A percentile compares a stretch with the other conserved stretches of the same genome.
phyloP scores from a whole-genome alignment of 1,140 invertebrate species.

The Planococcus citri region DNA sequence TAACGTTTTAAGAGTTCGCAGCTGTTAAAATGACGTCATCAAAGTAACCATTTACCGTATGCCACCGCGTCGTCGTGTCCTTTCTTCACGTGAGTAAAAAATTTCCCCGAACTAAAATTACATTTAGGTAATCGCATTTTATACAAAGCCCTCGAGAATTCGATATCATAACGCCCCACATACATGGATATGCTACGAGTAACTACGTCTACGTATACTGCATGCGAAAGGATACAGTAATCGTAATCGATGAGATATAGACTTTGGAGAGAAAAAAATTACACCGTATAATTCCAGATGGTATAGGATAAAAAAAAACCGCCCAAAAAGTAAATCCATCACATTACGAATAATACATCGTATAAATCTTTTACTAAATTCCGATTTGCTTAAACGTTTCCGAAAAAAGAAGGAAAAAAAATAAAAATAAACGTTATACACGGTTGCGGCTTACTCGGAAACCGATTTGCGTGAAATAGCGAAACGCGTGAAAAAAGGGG shows the following conservation, averaged over 20 bases:
- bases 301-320: background rate
- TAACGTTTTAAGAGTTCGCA: background rate
- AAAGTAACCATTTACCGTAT: background rate
- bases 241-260: background rate
- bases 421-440: conserved; percentile 15
- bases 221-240: too few species aligned
- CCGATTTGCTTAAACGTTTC: conserved; percentile 9
- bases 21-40: conserved; percentile 5
- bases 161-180: background rate
- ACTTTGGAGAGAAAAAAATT: background rate
- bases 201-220: too few species aligned
- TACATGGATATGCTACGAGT: too few species aligned
- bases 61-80: background rate
- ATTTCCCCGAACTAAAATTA: background rate
- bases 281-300: conserved; percentile 9
- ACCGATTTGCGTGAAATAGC: conserved; percentile 18
- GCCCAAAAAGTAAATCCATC: conserved; percentile 11
- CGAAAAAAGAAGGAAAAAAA: conserved; percentile 12
- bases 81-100: background rate
- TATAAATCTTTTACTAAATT: conserved; percentile 12
- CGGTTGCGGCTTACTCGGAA: conserved; percentile 16
- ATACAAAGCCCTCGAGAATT: background rate
- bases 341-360: conserved; percentile 6
- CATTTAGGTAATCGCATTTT: background rate
- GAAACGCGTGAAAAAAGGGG: conserved; percentile 13